Conservation (phyloP, 2,888 invertebrate species). For the Nebria brevicollis region DNA sequence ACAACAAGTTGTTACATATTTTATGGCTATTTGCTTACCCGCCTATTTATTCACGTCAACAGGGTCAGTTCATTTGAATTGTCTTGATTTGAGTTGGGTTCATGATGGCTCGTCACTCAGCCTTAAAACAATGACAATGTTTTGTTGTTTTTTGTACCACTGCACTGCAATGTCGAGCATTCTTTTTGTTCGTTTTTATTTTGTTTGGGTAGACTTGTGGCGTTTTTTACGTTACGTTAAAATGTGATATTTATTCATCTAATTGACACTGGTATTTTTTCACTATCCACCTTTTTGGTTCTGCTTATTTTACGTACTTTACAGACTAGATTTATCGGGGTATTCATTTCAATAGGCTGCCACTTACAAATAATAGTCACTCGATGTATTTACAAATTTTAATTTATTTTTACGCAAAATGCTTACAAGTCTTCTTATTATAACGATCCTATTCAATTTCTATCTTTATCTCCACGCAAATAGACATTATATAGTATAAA, state of each 20-base stretch:
- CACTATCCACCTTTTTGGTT: not conserved
- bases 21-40: conserved; percentile 28
- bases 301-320: not conserved
- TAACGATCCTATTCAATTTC: too few species aligned
- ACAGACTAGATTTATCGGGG: not conserved
- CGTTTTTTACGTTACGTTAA: not conserved
- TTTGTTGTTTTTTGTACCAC: not conserved
- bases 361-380: not conserved
- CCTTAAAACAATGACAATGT: conserved; percentile 5
- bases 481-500: not conserved
- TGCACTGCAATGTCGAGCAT: not conserved
- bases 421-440: too few species aligned
- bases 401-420: too few species aligned
- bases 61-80: conserved; percentile 23
- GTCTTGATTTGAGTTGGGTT: conserved; percentile 2
- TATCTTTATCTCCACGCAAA: too few species aligned
- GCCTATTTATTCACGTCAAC: conserved; percentile 31
- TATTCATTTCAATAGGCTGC: not conserved
- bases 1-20: conserved; percentile 37
- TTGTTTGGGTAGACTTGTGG: not conserved
- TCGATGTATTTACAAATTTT: too few species aligned
- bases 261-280: conserved; percentile 1
- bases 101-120: not conserved
- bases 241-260: conserved; percentile 1
- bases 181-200: conserved; percentile 1